Evolutionary conservation across 2,113 vertebrate genomes (phyloP).

Genomic region (Tragelaphus buxtoni): DNA sequence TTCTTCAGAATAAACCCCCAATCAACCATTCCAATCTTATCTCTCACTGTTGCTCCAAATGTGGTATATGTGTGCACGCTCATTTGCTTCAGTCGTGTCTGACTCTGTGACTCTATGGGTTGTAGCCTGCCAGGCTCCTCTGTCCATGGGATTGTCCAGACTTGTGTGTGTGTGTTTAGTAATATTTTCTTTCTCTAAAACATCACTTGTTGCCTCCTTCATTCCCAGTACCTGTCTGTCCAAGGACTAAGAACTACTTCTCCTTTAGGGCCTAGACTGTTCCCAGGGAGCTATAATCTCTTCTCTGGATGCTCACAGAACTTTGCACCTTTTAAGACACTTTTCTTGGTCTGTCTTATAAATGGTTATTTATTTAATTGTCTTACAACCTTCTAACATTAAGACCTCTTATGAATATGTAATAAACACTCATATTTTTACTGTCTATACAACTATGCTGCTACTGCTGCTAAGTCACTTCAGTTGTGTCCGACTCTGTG

Average conservation of each 20-base stretch:
- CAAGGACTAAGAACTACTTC: neutral
- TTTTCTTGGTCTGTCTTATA: neutral
- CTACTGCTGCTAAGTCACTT: too few relatives aligned
- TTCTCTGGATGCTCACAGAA: neutral
- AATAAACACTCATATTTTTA: neutral
- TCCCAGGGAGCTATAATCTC: neutral
- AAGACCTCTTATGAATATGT: neutral
- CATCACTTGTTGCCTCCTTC: neutral
- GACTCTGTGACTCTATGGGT: neutral
- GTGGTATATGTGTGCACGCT: neutral
- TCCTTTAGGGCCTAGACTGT: neutral
- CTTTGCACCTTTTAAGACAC: neutral
- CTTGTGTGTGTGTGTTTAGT: neutral
- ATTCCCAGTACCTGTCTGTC: neutral
- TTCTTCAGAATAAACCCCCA: neutral
- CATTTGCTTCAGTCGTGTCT: neutral
- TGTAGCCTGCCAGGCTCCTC: neutral
- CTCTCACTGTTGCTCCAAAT: neutral
- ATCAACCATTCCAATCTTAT: neutral
- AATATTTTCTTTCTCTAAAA: neutral
- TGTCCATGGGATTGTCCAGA: neutral
- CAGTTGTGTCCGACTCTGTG: too few relatives aligned
- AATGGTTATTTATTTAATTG: neutral
- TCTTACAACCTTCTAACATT: neutral
- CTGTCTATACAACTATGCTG: neutral